A percentile compares a stretch with the other conserved stretches of the same genome.
Evolutionary conservation across 2,888 invertebrate species (phyloP).

Genomic region (Sarcophaga variegata): DNA sequence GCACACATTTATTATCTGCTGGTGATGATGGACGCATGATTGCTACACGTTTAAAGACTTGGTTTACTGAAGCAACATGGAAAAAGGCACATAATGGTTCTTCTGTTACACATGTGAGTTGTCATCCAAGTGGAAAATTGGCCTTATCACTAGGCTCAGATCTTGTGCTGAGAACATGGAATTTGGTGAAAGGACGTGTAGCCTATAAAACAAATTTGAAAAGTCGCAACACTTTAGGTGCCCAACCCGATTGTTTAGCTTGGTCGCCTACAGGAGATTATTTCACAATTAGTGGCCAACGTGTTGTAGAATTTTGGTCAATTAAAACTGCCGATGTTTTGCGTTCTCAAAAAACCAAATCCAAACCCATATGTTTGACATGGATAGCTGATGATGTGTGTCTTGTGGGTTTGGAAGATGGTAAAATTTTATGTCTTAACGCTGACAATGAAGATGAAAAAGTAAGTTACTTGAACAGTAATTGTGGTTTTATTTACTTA

Average conservation of each 20-base stretch:
- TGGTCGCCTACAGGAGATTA: conserved; percentile 91
- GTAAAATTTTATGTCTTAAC: conserved; percentile 85
- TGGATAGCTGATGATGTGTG: conserved; percentile 87
- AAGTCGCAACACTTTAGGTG: conserved; percentile 84
- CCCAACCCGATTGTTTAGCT: conserved; percentile 82
- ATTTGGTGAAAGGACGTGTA: conserved; percentile 93
- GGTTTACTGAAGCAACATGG: conserved; percentile 93
- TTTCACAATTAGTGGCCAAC: conserved; percentile 89
- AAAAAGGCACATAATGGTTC: conserved; percentile 91
- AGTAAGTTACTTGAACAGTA: conserved; percentile 42
- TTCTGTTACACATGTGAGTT: conserved; percentile 88
- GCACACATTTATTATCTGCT: conserved; percentile 90
- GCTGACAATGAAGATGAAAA: conserved; percentile 82
- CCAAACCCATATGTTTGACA: conserved; percentile 87
- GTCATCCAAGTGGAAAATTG: conserved; percentile 95
- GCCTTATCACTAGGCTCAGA: conserved; percentile 94
- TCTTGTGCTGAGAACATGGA: conserved; percentile 94
- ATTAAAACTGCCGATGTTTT: conserved; percentile 89
- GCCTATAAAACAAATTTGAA: conserved; percentile 95
- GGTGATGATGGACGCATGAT: conserved; percentile 93
- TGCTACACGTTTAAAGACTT: conserved; percentile 90
- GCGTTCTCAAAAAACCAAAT: conserved; percentile 86
- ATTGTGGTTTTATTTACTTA: conserved; percentile 2
- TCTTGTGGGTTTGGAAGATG: conserved; percentile 89
- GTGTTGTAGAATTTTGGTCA: conserved; percentile 90